Percentiles rank a stretch among this genome's conserved stretches.
Evolutionary conservation across 2,113 vertebrate species (phyloP).

Genomic region (Pelecanus crispus): DNA sequence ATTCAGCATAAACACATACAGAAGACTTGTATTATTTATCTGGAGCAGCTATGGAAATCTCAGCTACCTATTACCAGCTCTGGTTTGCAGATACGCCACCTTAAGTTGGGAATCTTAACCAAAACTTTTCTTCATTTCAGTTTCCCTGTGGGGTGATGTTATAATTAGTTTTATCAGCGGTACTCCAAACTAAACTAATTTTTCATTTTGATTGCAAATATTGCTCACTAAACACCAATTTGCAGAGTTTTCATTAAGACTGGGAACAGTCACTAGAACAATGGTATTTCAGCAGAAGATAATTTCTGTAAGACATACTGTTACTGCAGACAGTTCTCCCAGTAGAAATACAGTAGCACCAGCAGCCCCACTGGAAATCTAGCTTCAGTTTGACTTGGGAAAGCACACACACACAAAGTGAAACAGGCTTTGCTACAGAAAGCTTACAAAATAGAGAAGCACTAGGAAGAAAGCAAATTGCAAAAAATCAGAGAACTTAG

Average conservation of each 20-base stretch:
- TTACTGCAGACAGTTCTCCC: neutral
- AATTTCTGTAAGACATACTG: neutral
- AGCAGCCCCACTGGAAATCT: neutral
- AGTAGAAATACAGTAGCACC: neutral
- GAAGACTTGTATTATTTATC: neutral
- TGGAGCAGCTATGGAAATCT: neutral
- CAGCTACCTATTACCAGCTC: neutral
- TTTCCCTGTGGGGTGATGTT: neutral
- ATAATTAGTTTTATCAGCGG: neutral
- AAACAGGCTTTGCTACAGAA: neutral
- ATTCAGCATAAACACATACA: neutral
- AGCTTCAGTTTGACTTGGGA: neutral
- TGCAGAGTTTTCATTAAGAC: neutral
- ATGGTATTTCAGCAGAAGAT: neutral
- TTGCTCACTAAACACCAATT: neutral
- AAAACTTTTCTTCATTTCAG: neutral
- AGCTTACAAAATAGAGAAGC: neutral
- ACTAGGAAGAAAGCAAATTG: neutral
- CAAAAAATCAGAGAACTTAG: neutral
- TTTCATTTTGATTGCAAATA: neutral
- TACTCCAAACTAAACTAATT: neutral
- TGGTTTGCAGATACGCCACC: neutral
- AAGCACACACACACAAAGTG: neutral
- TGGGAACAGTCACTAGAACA: neutral
- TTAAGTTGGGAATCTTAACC: neutral